Percentiles rank a stretch among this genome's conserved stretches.
Conservation (phyloP, 2,113 vertebrate species). For the Mirza zaza region DNA sequence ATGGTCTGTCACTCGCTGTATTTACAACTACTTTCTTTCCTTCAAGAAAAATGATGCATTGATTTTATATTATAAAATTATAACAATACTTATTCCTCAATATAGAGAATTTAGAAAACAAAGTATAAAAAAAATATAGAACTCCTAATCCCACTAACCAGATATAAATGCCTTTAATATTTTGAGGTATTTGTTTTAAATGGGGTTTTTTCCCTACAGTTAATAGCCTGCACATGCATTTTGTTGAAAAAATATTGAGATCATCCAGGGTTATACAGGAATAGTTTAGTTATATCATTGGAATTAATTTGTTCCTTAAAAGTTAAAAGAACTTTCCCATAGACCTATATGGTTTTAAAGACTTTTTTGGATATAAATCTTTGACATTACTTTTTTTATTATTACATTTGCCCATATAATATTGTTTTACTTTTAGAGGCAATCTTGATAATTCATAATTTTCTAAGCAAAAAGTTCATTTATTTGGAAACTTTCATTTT, state of each 20-base stretch:
- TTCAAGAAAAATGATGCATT: background rate
- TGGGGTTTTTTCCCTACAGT: background rate
- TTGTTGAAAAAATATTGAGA: background rate
- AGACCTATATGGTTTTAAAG: background rate
- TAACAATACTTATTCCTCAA: background rate
- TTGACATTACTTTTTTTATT: background rate
- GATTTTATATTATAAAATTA: constrained; percentile 5
- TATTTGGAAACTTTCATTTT: constrained; percentile 29
- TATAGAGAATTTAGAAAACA: constrained; percentile 29
- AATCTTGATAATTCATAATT: background rate
- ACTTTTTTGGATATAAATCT: background rate
- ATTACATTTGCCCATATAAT: background rate
- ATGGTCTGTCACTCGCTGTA: background rate
- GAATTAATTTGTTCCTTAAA: constrained; percentile 25
- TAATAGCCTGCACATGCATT: background rate
- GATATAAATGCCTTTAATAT: background rate
- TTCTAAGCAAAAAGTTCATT: background rate
- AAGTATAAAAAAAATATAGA: constrained; percentile 21
- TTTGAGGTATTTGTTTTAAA: background rate
- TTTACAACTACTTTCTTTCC: background rate
- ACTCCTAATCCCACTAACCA: background rate
- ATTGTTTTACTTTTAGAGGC: background rate
- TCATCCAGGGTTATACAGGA: background rate
- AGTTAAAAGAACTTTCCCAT: background rate
- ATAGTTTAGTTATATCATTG: background rate